These are phyloP conservation scores for Neotragus pygmaeus DNA, from an alignment of 2,113 vertebrate genomes.

Conservation along the genomic window DNA sequence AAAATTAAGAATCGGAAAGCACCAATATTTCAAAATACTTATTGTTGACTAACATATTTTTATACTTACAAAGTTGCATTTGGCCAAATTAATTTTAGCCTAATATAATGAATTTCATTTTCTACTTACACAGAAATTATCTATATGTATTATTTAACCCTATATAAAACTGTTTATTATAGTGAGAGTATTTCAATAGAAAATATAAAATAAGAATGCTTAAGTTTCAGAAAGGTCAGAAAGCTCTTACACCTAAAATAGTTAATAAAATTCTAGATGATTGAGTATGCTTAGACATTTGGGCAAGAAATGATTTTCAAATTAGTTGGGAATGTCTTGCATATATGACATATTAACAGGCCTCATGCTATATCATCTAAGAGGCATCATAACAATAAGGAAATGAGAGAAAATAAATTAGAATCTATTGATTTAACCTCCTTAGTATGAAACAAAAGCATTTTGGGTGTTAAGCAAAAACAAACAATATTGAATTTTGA, in stretches of 20 bases:
- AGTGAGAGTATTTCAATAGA: background rate
- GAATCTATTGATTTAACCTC: background rate
- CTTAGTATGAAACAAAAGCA: background rate
- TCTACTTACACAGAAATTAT: background rate
- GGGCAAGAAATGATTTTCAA: background rate
- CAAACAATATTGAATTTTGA: background rate
- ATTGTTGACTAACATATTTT: background rate
- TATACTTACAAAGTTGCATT: background rate
- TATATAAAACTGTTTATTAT: background rate
- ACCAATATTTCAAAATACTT: background rate
- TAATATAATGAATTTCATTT: background rate
- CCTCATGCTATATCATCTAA: background rate
- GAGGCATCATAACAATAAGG: background rate
- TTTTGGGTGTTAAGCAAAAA: background rate
- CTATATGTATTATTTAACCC: background rate
- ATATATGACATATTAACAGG: background rate
- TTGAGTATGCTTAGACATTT: background rate
- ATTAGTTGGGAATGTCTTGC: background rate
- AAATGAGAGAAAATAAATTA: background rate
- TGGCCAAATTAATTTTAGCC: background rate
- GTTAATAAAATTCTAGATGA: conserved; percentile 32
- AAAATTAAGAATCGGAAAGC: background rate
- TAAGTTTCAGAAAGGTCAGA: background rate
- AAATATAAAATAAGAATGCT: background rate
- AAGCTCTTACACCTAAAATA: background rate